A percentile compares a stretch with the other conserved stretches of the same genome.
Evolutionary conservation across 2,888 invertebrate genomes (phyloP).

Genomic region (Norana najaformis): DNA sequence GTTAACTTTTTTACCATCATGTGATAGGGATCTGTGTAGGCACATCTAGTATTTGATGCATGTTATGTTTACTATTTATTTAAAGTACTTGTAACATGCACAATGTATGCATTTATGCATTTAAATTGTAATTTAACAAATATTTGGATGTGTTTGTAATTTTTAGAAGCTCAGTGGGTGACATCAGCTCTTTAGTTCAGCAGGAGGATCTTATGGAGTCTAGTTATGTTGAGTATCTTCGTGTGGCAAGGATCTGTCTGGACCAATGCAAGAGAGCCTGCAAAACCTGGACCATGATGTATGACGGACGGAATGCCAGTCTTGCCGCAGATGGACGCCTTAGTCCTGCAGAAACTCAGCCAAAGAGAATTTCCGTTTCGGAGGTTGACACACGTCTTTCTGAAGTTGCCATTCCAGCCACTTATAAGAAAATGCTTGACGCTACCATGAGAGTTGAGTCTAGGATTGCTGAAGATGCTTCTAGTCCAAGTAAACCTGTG

Average conservation of each 20-base stretch:
- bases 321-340: neutral
- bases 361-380: too few relatives aligned
- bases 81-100: too few relatives aligned
- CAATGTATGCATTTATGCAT: too few relatives aligned
- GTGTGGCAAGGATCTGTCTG: conserved; percentile 80
- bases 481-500: neutral
- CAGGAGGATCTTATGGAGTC: conserved; percentile 46
- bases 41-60: neutral
- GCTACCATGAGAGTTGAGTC: neutral
- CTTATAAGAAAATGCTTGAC: neutral
- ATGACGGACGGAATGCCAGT: conserved; percentile 68
- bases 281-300: conserved; percentile 77
- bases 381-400: neutral
- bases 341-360: neutral
- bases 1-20: too few relatives aligned
- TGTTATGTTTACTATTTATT: neutral
- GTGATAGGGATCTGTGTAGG: neutral
- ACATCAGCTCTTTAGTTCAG: neutral
- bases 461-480: neutral
- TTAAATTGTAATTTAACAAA: neutral
- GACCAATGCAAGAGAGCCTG: conserved; percentile 76
- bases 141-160: neutral
- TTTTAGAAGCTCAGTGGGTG: neutral
- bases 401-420: neutral
- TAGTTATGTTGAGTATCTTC: conserved; percentile 70